A percentile compares a stretch with the other conserved stretches of the same genome.
phyloP scores from a whole-genome alignment of 2,113 vertebrate species.

The Anseranas semipalmata region DNA sequence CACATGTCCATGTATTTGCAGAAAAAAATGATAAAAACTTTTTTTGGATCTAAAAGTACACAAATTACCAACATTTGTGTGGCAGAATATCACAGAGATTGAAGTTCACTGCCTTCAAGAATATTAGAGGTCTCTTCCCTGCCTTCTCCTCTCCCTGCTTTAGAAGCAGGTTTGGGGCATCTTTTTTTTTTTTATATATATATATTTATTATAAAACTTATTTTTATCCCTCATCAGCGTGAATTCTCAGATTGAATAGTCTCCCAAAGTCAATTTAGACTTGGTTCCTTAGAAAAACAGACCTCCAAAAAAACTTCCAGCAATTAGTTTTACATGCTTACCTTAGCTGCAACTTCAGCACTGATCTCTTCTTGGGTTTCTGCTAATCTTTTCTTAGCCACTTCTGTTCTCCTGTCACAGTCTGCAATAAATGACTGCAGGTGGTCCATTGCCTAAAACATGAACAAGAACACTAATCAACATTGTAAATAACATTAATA shows the following conservation, averaged over 20 bases:
- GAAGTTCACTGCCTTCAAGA: background rate
- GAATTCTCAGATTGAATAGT: background rate
- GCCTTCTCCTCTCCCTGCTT: background rate
- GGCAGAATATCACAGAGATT: background rate
- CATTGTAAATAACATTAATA: background rate
- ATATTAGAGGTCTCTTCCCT: background rate
- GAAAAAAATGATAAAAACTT: background rate
- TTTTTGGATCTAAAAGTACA: background rate
- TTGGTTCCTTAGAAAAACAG: background rate
- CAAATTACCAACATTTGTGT: background rate
- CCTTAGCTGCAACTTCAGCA: slow-evolving; percentile 97
- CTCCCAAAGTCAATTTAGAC: background rate
- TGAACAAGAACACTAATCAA: slow-evolving; percentile 19
- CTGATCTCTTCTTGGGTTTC: slow-evolving; percentile 99
- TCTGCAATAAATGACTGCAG: slow-evolving; percentile 98
- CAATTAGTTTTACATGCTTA: slow-evolving; percentile 63
- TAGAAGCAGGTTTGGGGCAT: background rate
- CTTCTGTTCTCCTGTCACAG: slow-evolving; percentile 95
- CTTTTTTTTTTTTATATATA: background rate
- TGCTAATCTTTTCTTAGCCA: slow-evolving; percentile 96
- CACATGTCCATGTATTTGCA: background rate
- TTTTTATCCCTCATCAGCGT: background rate
- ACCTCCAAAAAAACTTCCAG: background rate
- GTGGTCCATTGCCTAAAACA: slow-evolving; percentile 91
- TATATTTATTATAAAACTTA: background rate